A percentile compares a stretch with the other conserved stretches of the same genome.
These are phyloP conservation scores for Euleptes europaea DNA, from an alignment of 2,113 vertebrate genomes.

Conservation along the genomic window DNA sequence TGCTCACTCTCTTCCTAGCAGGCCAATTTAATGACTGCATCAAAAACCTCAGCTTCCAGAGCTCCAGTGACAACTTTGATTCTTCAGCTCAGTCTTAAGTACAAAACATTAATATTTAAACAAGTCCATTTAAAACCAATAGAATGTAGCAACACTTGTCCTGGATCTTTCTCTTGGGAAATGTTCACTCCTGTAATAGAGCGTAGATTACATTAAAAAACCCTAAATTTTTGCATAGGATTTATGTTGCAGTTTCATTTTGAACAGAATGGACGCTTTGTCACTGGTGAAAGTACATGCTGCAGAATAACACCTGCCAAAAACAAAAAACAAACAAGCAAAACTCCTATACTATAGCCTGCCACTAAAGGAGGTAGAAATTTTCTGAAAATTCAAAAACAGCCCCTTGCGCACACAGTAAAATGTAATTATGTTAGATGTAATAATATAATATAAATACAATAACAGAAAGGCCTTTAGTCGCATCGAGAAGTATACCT, in stretches of 20 bases:
- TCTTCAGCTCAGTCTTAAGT: neutral
- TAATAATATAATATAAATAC: too few relatives aligned
- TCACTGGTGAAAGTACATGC: neutral
- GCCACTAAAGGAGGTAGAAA: too few relatives aligned
- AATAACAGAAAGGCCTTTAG: too few relatives aligned
- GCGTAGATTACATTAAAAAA: neutral
- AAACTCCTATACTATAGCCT: too few relatives aligned
- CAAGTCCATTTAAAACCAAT: neutral
- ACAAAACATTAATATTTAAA: neutral
- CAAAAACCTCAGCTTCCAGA: neutral
- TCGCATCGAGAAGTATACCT: too few relatives aligned
- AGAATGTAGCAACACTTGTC: neutral
- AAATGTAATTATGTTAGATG: neutral
- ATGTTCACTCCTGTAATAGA: neutral
- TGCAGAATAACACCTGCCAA: neutral
- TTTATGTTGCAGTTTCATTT: neutral
- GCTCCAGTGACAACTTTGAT: neutral
- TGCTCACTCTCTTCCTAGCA: neutral
- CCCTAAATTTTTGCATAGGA: neutral
- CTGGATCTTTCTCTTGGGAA: neutral
- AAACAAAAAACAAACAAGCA: too few relatives aligned
- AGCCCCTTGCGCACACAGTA: neutral
- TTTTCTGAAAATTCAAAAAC: neutral
- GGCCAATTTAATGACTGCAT: neutral
- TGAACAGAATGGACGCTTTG: neutral